Evolutionary conservation across 2,113 vertebrate species (phyloP).

Genomic region (Chascanopsetta lugubris): DNA sequence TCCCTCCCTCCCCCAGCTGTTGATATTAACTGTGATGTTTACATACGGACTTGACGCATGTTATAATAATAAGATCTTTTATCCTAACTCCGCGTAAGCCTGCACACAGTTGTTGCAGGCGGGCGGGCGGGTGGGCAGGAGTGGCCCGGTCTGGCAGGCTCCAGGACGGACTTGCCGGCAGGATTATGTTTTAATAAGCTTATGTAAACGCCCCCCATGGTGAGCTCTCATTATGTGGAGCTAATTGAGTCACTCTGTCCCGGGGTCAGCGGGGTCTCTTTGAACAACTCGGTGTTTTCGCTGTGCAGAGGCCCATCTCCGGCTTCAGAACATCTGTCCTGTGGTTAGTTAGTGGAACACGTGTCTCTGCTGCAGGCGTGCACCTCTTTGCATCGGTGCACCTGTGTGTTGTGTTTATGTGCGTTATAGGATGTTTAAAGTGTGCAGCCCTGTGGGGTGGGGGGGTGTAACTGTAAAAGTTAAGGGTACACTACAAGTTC

Average conservation of each 20-base stretch:
- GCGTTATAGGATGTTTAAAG: background rate
- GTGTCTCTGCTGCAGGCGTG: constrained; percentile 46
- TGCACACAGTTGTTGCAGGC: no score
- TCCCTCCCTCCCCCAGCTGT: no score
- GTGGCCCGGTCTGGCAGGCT: constrained; percentile 39
- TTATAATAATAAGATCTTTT: no score
- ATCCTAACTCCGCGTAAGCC: no score
- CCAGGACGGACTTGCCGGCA: constrained; percentile 44
- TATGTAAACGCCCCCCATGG: constrained; percentile 70
- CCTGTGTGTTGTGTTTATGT: constrained; percentile 5
- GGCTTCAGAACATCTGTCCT: constrained; percentile 65
- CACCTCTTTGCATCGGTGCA: constrained; percentile 10
- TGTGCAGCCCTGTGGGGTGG: constrained; percentile 20
- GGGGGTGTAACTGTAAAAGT: constrained; percentile 13
- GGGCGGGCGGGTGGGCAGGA: no score
- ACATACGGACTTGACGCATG: no score
- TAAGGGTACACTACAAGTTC: background rate
- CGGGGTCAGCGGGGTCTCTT: constrained; percentile 60
- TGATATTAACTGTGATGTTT: no score
- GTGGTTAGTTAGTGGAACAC: constrained; percentile 53
- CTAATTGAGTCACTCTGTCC: constrained; percentile 65
- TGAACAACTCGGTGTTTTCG: constrained; percentile 59
- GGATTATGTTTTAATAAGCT: constrained; percentile 79
- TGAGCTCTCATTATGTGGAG: constrained; percentile 64
- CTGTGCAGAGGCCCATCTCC: constrained; percentile 60